Percentiles rank a stretch among this genome's conserved stretches.
Conservation (phyloP, 2,888 invertebrate species). For the Acanthosepion esculentum region DNA sequence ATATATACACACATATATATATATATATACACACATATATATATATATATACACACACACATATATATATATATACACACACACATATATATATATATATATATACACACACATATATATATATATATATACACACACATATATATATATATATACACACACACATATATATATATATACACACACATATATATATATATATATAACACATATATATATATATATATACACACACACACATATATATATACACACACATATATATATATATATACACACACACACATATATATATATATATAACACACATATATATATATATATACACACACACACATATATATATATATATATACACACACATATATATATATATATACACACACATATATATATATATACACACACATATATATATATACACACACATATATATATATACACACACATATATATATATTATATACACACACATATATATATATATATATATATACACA, state of each 20-base stretch:
- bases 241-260: not conserved
- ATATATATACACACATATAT: not conserved
- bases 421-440: not conserved
- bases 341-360: not conserved
- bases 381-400: too few relatives aligned
- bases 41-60: too few relatives aligned
- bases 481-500: not conserved
- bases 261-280: not conserved
- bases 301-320: not conserved
- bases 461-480: too few relatives aligned
- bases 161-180: not conserved
- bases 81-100: too few relatives aligned
- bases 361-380: not conserved
- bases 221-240: not conserved
- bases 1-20: not conserved
- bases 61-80: too few relatives aligned
- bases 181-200: too few relatives aligned
- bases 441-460: too few relatives aligned
- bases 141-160: not conserved
- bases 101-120: too few relatives aligned
- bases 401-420: too few relatives aligned
- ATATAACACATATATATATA: not conserved
- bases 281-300: too few relatives aligned
- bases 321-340: not conserved
- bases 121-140: not conserved